These are phyloP conservation scores for Autographa pulchrina DNA, from an alignment of 2,888 invertebrate species.

Conservation along the genomic window DNA sequence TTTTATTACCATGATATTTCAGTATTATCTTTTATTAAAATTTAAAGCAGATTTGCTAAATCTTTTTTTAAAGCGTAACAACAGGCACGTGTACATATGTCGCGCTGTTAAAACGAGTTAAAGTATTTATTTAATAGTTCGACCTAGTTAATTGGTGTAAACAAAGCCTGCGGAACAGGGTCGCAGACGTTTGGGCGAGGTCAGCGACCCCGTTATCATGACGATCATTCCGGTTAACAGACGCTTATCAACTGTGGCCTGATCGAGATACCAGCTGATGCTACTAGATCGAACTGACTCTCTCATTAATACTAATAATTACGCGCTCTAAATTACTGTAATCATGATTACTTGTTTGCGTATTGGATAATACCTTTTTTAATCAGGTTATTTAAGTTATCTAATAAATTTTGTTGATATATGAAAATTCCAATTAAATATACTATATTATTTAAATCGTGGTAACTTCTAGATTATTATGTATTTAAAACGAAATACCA, in stretches of 20 bases:
- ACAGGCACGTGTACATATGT: conserved; percentile 22
- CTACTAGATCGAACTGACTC: conserved; percentile 78
- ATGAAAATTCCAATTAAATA: neutral
- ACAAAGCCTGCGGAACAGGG: conserved; percentile 79
- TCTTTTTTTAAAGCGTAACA: neutral
- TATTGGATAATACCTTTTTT: neutral
- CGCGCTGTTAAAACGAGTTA: conserved; percentile 17
- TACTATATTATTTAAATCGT: neutral
- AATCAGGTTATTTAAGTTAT: neutral
- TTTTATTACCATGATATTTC: neutral
- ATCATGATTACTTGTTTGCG: neutral
- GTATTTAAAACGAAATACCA: conserved; percentile 9
- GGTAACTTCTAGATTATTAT: neutral
- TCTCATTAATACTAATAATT: conserved; percentile 57
- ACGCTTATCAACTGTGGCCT: conserved; percentile 67
- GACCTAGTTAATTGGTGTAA: conserved; percentile 76
- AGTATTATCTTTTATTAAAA: neutral
- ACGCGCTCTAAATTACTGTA: neutral
- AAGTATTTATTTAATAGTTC: conserved; percentile 54
- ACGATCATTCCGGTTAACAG: conserved; percentile 78
- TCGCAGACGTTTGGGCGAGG: conserved; percentile 82
- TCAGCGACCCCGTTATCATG: conserved; percentile 82
- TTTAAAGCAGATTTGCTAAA: neutral
- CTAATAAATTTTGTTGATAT: neutral
- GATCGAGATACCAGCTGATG: conserved; percentile 29